phyloP scores from a whole-genome alignment of 2,113 vertebrate genomes.

The Nestor notabilis region DNA sequence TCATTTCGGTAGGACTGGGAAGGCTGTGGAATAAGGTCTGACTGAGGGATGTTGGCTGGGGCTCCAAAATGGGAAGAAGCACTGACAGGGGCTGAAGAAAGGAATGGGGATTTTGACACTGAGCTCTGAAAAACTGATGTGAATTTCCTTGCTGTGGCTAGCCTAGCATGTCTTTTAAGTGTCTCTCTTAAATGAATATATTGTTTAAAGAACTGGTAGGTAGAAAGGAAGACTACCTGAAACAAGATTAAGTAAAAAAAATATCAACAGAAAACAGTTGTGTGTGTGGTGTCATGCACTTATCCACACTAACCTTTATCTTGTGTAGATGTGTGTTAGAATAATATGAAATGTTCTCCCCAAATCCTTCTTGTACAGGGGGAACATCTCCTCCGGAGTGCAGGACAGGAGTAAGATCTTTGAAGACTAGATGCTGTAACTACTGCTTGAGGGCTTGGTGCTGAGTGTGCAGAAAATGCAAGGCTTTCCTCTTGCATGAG shows the following conservation, averaged over 20 bases:
- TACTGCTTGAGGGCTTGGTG: background rate
- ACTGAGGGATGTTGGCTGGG: background rate
- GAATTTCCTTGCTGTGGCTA: background rate
- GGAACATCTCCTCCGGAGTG: background rate
- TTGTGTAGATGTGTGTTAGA: background rate
- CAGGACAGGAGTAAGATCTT: background rate
- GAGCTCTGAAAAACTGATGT: background rate
- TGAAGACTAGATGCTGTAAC: background rate
- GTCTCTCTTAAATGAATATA: background rate
- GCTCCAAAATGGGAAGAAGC: background rate
- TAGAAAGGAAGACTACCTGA: background rate
- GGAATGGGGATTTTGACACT: background rate
- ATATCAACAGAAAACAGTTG: background rate
- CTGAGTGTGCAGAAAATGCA: background rate
- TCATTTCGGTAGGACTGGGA: background rate
- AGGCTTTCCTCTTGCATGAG: accelerated
- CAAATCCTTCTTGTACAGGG: background rate
- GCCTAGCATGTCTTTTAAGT: background rate
- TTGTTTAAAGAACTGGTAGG: background rate
- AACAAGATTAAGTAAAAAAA: background rate
- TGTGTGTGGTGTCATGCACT: background rate
- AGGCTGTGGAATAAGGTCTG: background rate
- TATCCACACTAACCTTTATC: background rate
- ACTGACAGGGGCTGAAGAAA: background rate
- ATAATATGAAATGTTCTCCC: background rate